A percentile compares a stretch with the other conserved stretches of the same genome.
These are phyloP conservation scores for Bos javanicus DNA, from an alignment of 2,113 vertebrate genomes.

Conservation along the genomic window DNA sequence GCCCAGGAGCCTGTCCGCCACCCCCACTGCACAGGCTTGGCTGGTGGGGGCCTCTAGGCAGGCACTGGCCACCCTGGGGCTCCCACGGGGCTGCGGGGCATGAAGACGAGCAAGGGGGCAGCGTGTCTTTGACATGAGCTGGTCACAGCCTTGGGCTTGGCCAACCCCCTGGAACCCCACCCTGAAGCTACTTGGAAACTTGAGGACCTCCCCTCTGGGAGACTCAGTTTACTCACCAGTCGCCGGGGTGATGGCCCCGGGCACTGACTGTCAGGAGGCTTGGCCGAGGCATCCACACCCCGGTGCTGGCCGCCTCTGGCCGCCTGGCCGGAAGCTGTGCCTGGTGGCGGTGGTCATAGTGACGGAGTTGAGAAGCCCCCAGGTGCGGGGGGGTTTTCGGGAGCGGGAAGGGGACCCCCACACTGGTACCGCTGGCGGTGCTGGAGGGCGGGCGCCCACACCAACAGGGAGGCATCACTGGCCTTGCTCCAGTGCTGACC, in stretches of 20 bases:
- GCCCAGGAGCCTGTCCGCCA: not conserved
- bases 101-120: accelerated
- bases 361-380: not conserved
- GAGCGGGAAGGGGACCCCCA: accelerated
- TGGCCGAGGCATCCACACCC: accelerated
- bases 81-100: not conserved
- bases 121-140: not conserved
- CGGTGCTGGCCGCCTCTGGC: accelerated
- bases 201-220: accelerated
- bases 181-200: not conserved
- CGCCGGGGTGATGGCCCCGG: accelerated
- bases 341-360: accelerated
- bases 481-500: not conserved
- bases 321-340: accelerated
- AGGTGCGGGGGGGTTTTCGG: accelerated
- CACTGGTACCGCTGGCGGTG: accelerated
- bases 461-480: accelerated
- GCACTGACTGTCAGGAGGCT: accelerated
- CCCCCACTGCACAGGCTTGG: accelerated
- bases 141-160: not conserved
- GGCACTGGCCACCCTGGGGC: not conserved
- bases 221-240: not conserved
- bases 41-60: not conserved
- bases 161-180: accelerated
- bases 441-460: accelerated